A percentile compares a stretch with the other conserved stretches of the same genome.
These are phyloP conservation scores for Phragmatobia fuliginosa DNA, from an alignment of 2,888 invertebrate genomes.

Conservation along the genomic window DNA sequence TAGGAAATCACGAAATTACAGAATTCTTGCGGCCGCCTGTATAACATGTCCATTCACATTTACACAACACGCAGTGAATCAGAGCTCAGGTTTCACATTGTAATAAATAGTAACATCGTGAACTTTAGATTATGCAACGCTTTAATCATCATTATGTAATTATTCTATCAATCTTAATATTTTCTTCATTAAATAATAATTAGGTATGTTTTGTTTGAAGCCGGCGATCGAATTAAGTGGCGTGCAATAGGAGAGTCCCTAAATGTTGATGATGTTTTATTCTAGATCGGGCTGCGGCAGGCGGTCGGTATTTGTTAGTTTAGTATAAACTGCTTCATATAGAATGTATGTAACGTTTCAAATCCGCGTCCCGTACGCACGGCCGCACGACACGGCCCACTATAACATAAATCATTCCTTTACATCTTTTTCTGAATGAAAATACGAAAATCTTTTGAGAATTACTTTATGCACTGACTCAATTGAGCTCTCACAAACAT, in stretches of 20 bases:
- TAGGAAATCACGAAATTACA: not conserved
- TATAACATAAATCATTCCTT: too few relatives aligned
- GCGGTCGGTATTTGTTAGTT: too few relatives aligned
- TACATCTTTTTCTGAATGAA: not conserved
- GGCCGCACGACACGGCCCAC: too few relatives aligned
- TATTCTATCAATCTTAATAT: not conserved
- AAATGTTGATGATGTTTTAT: too few relatives aligned
- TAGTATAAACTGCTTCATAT: too few relatives aligned
- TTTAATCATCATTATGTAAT: not conserved
- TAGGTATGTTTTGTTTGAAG: too few relatives aligned
- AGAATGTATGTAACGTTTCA: too few relatives aligned
- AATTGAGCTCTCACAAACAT: not conserved
- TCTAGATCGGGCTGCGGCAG: too few relatives aligned
- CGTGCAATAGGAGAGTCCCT: too few relatives aligned
- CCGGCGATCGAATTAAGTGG: too few relatives aligned
- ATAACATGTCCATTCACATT: not conserved
- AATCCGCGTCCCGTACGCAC: too few relatives aligned
- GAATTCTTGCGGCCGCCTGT: not conserved
- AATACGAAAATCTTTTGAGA: not conserved
- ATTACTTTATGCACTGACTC: not conserved
- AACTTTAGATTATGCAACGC: not conserved
- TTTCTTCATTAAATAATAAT: not conserved
- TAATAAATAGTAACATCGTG: not conserved
- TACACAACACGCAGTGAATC: conserved; percentile 32
- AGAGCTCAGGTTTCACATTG: conserved; percentile 18